Evolutionary conservation across 2,888 invertebrate genomes (phyloP).

Genomic region (Rhamphomyia laevipes): DNA sequence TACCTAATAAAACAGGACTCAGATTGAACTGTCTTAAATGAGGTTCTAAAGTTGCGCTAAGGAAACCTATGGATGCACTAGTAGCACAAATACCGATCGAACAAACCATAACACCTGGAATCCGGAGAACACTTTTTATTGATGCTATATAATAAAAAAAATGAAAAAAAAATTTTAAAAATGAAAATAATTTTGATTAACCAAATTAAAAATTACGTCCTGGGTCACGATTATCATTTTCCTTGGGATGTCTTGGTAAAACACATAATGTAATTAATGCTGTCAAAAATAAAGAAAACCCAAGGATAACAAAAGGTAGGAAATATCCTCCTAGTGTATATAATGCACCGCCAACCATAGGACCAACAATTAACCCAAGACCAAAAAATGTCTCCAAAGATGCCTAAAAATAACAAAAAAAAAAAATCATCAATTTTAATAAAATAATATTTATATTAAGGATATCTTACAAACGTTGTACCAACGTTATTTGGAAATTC

Average conservation of each 20-base stretch:
- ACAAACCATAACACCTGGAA: constrained; percentile 63
- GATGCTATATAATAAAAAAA: constrained; percentile 40
- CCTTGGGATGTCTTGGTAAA: constrained; percentile 50
- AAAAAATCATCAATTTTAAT: background rate
- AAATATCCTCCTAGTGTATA: constrained; percentile 68
- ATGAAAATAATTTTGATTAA: background rate
- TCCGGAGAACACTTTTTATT: constrained; percentile 49
- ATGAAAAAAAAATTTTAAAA: background rate
- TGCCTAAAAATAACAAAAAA: constrained; percentile 41
- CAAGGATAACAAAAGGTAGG: constrained; percentile 70
- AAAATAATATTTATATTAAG: background rate
- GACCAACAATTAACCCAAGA: constrained; percentile 76
- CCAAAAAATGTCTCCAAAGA: constrained; percentile 82
- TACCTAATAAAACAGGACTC: constrained; percentile 15
- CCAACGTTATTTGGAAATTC: constrained; percentile 79
- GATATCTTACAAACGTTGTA: constrained; percentile 66
- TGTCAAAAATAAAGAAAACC: constrained; percentile 59
- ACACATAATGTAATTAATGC: constrained; percentile 62
- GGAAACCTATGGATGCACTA: constrained; percentile 73
- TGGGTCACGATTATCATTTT: constrained; percentile 43
- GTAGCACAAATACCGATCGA: constrained; percentile 62
- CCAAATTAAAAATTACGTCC: constrained; percentile 42
- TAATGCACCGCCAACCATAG: constrained; percentile 77
- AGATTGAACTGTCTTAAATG: constrained; percentile 49
- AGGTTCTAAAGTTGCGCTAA: constrained; percentile 80